Percentiles rank a stretch among this genome's conserved stretches.
Evolutionary conservation across 2,113 vertebrate genomes (phyloP).

Genomic region (Cygnus buccinator): DNA sequence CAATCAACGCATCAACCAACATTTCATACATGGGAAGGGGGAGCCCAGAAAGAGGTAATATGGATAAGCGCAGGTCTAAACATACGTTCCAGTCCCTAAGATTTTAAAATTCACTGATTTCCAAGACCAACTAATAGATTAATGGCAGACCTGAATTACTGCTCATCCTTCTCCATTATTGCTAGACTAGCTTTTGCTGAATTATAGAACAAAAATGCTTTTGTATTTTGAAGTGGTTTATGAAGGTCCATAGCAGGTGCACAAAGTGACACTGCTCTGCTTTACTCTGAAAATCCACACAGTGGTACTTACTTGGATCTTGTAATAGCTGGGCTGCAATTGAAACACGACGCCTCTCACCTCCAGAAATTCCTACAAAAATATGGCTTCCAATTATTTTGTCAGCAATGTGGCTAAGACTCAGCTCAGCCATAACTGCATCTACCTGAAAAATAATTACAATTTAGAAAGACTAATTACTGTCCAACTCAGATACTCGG

Average conservation of each 20-base stretch:
- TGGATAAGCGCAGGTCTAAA: neutral
- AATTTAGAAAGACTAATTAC: neutral
- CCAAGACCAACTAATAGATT: neutral
- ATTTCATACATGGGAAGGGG: neutral
- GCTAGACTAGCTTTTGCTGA: neutral
- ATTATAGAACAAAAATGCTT: neutral
- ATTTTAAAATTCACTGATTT: neutral
- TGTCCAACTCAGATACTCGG: neutral
- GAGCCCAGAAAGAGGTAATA: neutral
- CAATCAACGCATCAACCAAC: neutral
- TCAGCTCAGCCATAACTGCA: slow-evolving; percentile 88
- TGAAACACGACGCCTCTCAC: slow-evolving; percentile 91
- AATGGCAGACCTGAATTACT: neutral
- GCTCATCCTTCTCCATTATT: neutral
- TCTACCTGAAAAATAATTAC: slow-evolving; percentile 80
- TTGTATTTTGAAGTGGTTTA: neutral
- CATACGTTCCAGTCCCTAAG: neutral
- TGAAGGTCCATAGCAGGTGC: neutral
- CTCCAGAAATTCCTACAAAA: slow-evolving; percentile 88
- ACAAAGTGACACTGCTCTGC: neutral
- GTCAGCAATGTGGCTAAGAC: slow-evolving; percentile 87
- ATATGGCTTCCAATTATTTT: slow-evolving; percentile 86
- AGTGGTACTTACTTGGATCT: slow-evolving; percentile 89
- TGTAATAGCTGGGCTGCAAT: slow-evolving; percentile 93
- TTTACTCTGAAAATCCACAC: neutral